Evolutionary conservation across 2,113 vertebrate species (phyloP), one percentile per base, ranked within the genome.

Genomic region (Cathartes aura): DNA sequence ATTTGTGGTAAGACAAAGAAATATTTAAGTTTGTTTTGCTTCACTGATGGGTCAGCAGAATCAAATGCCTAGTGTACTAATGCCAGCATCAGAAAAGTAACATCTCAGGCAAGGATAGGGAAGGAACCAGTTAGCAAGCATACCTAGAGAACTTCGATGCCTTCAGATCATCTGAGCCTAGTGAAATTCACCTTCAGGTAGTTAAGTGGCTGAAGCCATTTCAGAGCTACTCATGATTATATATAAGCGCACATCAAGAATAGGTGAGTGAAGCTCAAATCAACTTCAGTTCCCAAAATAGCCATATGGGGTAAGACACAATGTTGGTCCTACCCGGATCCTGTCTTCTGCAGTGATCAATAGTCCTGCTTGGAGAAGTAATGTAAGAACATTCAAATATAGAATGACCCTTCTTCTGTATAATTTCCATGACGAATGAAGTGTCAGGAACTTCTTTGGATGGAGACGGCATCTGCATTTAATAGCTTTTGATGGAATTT

Each of bases 281-380:
- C 59, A 60, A 23, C 43, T 74, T 64, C 87, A 56, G 7, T 64
- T 89, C 74, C 81, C 62, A 72, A 89, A 94, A 97, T 87, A 97
- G 66, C 76, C 8, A 0, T 10, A 2, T 15, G 71, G 60, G 64
- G 27, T 87, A n/a, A 89, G 76, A 36, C 30, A 67, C 16, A 56
- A 11, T 2, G 22, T 32, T 93, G 81, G 34, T 67, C 60, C 64
- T 78, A 29, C 32, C n/a, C 87, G 47, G 34, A 67, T 67, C 42
- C 72, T 93, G 55, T 82, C 91, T 89, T 85, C 78, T 82, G 74
- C 78, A 72, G 66, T 85, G 95, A 90, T 93, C 84, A 72, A 79
- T 85, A 64, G 19, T 43, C 23, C 87, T 91, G 47, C 93, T 75
- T 67, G 27, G 40, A 68, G 56, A 72, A 85, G 62, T 72, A 87